phyloP scores from a whole-genome alignment of 1,140 invertebrate species.

The Drosophila equinoxialis region DNA sequence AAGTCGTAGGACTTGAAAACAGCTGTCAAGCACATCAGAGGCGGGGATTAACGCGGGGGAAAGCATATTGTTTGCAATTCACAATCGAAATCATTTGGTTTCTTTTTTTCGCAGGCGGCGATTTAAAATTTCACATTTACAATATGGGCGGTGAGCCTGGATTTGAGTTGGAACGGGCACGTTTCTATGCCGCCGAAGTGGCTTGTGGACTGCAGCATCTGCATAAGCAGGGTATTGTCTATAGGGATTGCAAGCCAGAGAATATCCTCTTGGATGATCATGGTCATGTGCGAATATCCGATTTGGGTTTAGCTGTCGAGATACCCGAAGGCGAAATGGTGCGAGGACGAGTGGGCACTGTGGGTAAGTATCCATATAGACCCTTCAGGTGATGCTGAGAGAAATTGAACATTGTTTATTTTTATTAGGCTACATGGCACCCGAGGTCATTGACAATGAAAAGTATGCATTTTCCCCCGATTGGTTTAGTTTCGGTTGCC shows the following conservation, averaged over 20 bases:
- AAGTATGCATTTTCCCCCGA: constrained; percentile 99
- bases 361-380: constrained; percentile 85
- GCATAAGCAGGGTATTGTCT: constrained; percentile 92
- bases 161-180: constrained; percentile 94
- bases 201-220: constrained; percentile 97
- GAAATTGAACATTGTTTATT: neutral
- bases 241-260: constrained; percentile 95
- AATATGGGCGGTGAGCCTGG: constrained; percentile 99
- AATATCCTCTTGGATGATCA: constrained; percentile 96
- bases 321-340: constrained; percentile 99
- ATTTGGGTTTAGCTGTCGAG: constrained; percentile 98
- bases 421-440: constrained; percentile 85
- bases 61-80: constrained; percentile 40
- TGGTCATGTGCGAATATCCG: constrained; percentile 97
- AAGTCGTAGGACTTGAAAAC: constrained; percentile 9
- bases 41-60: neutral
- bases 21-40: neutral
- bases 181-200: constrained; percentile 99
- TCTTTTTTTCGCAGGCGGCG: constrained; percentile 86
- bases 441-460: constrained; percentile 99
- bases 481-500: constrained; percentile 99
- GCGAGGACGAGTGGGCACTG: constrained; percentile 97
- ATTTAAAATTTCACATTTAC: constrained; percentile 99
- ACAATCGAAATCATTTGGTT: constrained; percentile 45
- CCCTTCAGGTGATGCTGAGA: neutral